Percentiles rank a stretch among this genome's conserved stretches.
phyloP scores from a whole-genome alignment of 2,888 invertebrate genomes.

The Parelbella ahira region DNA sequence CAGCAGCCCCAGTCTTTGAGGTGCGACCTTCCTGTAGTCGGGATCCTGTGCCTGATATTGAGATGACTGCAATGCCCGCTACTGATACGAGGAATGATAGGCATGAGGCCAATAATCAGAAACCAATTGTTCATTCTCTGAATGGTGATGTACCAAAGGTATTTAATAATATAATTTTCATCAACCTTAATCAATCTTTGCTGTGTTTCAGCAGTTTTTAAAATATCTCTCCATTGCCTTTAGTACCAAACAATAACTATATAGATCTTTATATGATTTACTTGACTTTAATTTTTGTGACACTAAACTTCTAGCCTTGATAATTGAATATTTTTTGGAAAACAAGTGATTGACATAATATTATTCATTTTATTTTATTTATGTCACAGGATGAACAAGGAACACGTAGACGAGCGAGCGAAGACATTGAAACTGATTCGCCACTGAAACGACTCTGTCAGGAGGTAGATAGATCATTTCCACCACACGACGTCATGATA shows the following conservation, averaged over 20 bases:
- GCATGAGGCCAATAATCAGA: slow-evolving; percentile 43
- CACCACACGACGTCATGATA: slow-evolving; percentile 81
- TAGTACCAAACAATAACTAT: too few relatives aligned
- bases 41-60: slow-evolving; percentile 43
- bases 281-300: too few relatives aligned
- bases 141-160: slow-evolving; percentile 69
- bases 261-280: neutral
- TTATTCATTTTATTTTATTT: slow-evolving; percentile 12
- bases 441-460: slow-evolving; percentile 72
- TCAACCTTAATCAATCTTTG: too few relatives aligned
- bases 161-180: slow-evolving; percentile 25
- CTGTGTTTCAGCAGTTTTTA: too few relatives aligned
- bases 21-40: slow-evolving; percentile 27
- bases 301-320: too few relatives aligned
- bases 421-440: slow-evolving; percentile 67
- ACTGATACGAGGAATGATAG: slow-evolving; percentile 46
- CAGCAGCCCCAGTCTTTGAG: slow-evolving; percentile 34
- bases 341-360: too few relatives aligned
- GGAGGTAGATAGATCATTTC: slow-evolving; percentile 74
- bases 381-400: slow-evolving; percentile 59
- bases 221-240: too few relatives aligned
- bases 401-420: slow-evolving; percentile 59
- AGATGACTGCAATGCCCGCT: slow-evolving; percentile 50
- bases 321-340: too few relatives aligned
- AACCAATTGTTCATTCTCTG: slow-evolving; percentile 47